Base-by-base conservation (phyloP, 2,888 invertebrate species). In the Idaea straminata region DNA sequence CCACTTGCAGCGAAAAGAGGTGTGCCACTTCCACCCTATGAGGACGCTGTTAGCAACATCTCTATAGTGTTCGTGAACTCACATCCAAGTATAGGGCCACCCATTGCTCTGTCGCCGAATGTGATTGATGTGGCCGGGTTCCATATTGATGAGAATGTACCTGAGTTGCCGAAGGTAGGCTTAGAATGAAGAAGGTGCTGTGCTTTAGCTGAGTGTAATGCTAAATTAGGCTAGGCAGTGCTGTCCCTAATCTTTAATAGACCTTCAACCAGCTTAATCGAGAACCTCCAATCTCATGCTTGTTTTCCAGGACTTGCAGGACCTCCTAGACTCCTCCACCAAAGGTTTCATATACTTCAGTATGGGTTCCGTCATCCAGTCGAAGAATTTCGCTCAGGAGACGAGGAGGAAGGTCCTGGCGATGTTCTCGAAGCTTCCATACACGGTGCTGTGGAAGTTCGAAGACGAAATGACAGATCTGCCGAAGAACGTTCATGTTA, bases 371-470 rank as follows among this genome's bases (percentile, higher is more conserved):
- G 79, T 88, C 0, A 35, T 89, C 0, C 80, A 80, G 16, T 82
- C 86, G 0, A 61, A 82, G 0, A 62, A 69, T 0, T 62, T 88
- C 0, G 79, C 82, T 0, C 69, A 69, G 0, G 62, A 72, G 7
- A 83, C 80, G 0, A 78, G 76, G 4, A 65, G 70, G 3, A 81
- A 75, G 0, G 63, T 89, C 3, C 62, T 87, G 15, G 67, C 71
- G 15, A 71, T 81, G 5, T 74, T 89, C 15, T 77, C 78, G 0
- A 70, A 73, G 0, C 66, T 88, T 1, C 83, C 84, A 0, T 86
- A 88, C 66, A 88, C 88, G 0, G 90, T 94, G 35, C 78, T 94
- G 5, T 94, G 93, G 93, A 94, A 94, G 76, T 94, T 89, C 63
- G 94, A 94, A 66, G 84, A 84, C 5, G 70, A 84, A 0, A 63